phyloP scores from a whole-genome alignment of 2,797 vertebrate species.

The Tiaroga cobitis region DNA sequence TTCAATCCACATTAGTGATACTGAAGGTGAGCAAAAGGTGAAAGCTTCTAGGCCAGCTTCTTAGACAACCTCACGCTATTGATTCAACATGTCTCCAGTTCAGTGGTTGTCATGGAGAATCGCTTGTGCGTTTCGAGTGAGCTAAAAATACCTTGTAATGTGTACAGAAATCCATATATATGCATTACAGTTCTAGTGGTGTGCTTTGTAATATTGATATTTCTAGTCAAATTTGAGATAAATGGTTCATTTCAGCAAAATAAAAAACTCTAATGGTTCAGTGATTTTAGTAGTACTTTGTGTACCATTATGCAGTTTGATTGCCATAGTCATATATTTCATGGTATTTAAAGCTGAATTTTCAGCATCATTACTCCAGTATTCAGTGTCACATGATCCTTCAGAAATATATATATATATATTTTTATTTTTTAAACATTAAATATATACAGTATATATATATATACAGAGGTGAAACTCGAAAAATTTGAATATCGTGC shows the following conservation, averaged over 20 bases:
- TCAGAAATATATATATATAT: no score
- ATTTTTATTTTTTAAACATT: no score
- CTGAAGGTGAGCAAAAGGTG: constrained; percentile 30
- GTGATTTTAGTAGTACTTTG: background rate
- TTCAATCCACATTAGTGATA: constrained; percentile 16
- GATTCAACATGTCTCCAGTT: constrained; percentile 43
- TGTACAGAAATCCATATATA: constrained; percentile 16
- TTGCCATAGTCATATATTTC: background rate
- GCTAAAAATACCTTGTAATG: constrained; percentile 30
- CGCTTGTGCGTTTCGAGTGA: background rate
- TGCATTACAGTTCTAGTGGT: constrained; percentile 1
- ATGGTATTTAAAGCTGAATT: background rate
- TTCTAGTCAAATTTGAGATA: background rate
- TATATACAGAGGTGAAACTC: no score
- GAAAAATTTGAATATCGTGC: no score
- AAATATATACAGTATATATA: no score
- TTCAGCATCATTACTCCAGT: no score
- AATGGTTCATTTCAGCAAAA: constrained; percentile 4
- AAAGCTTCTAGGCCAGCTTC: constrained; percentile 25
- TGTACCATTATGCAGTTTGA: background rate
- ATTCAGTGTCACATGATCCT: no score
- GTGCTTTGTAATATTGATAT: constrained; percentile 13
- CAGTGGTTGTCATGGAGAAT: constrained; percentile 53
- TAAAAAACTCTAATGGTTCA: background rate
- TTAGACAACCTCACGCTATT: constrained; percentile 38